Evolutionary conservation across 2,797 vertebrate genomes (phyloP).

Genomic region (Myripristis jacobus): DNA sequence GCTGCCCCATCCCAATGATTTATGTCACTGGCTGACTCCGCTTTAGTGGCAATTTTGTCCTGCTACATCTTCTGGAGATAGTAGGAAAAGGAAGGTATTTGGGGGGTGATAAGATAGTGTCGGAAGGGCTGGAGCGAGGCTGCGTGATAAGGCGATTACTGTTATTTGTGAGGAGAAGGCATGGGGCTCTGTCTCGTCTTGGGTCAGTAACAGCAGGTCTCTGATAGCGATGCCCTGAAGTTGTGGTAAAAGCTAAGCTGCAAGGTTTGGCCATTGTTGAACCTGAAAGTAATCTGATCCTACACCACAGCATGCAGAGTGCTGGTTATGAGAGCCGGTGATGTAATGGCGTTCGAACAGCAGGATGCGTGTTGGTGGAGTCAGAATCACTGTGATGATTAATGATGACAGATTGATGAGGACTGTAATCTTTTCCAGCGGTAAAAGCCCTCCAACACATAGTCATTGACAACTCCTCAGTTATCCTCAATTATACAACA

Average conservation of each 20-base stretch:
- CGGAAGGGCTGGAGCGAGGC: constrained; percentile 13
- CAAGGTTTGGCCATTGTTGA: not conserved
- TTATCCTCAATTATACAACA: constrained; percentile 24
- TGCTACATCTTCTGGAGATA: constrained; percentile 55
- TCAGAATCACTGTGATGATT: constrained; percentile 46
- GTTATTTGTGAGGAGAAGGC: constrained; percentile 50
- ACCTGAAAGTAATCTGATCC: constrained; percentile 57
- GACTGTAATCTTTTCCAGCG: constrained; percentile 55
- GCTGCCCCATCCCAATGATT: constrained; percentile 63
- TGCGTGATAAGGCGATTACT: constrained; percentile 58
- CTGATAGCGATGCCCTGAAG: constrained; percentile 27
- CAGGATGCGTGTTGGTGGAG: constrained; percentile 61
- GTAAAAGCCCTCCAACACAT: constrained; percentile 50
- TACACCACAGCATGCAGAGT: constrained; percentile 15
- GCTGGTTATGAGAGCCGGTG: constrained; percentile 18
- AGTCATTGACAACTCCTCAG: not conserved
- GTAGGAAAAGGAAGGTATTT: constrained; percentile 43
- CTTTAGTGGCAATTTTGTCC: constrained; percentile 69
- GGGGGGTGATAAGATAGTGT: constrained; percentile 51
- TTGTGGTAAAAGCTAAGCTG: constrained; percentile 11
- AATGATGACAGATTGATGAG: constrained; percentile 39
- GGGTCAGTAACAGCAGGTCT: constrained; percentile 35
- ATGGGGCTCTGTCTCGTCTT: constrained; percentile 32
- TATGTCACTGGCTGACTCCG: constrained; percentile 63
- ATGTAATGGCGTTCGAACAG: constrained; percentile 35